Base-by-base conservation (phyloP, 2,797 vertebrate genomes). In the Graptemys geographica region DNA sequence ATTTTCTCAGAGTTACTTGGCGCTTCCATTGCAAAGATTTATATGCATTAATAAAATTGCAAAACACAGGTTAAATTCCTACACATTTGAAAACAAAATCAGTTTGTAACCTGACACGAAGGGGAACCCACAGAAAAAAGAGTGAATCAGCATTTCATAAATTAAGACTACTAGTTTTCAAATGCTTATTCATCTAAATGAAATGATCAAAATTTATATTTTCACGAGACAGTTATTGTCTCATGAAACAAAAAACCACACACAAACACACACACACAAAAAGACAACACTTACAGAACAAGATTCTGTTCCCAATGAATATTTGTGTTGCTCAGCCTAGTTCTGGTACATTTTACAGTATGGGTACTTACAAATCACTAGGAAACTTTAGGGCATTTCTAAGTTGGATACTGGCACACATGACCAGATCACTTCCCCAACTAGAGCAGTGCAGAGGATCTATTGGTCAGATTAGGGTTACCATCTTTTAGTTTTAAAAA, bases 191-290 rank as follows among this genome's bases (percentile, higher is more conserved):
- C 74, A 56, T 93, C 95, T 83, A 90, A 90, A 95, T 85, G 89
- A 92, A 96, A 92, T 93, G 79, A 88, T 55, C 49, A 79, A 47
- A 92, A 88, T 91, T 95, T 53, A 47, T 41, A 89, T 96, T 96
- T 95, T 90, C 96, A 94, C 37, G 79, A 94, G 92, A 91, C 93
- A 81, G 13, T 1, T 15, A 86, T 49, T 93, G 51, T 74, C 78
- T 81, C 83, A 90, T 93, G 93, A 86, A 92, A 90, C 83, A 78
- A 51, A 1, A 51, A 15, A 51, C 49, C 44, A 44, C 44, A 44
- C 44, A 44, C 44, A 44, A 44, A 89, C 86, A 74, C 37, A 1
- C 44, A 23, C 94, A 86, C 15, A 90, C 19, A 3, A 13, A 74
- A 86, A 87, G 19, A 69, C 0, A 0, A 59, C 41, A 31, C 88